Evolutionary conservation across 2,113 vertebrate genomes (phyloP).

Genomic region (Amphiprion ocellaris): DNA sequence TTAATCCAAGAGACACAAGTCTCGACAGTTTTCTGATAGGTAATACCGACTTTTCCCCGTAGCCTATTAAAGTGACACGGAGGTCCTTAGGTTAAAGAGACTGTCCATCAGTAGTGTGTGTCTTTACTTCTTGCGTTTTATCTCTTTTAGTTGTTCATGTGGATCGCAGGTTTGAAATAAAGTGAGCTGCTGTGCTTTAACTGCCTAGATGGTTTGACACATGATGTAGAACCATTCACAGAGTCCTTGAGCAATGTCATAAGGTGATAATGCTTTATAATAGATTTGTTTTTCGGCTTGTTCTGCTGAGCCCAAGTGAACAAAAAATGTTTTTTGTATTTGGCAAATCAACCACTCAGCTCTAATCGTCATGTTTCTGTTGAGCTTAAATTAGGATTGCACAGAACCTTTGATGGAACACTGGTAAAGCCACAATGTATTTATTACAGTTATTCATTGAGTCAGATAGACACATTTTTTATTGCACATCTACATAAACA

Average conservation of each 20-base stretch:
- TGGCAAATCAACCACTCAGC: no score
- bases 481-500: no score
- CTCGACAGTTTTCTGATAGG: constrained; percentile 59
- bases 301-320: no score
- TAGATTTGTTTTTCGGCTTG: no score
- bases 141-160: constrained; percentile 35
- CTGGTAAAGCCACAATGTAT: no score
- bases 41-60: constrained; percentile 42
- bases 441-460: no score
- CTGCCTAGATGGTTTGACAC: neutral
- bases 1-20: constrained; percentile 48
- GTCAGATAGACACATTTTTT: no score
- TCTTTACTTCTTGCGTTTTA: constrained; percentile 29
- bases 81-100: constrained; percentile 57
- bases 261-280: no score
- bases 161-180: constrained; percentile 41
- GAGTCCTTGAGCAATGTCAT: neutral
- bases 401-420: no score
- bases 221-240: constrained; percentile 14
- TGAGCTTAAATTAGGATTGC: no score
- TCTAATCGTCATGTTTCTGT: no score
- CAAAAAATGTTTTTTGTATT: no score
- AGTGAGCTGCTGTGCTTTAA: constrained; percentile 17
- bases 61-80: constrained; percentile 40
- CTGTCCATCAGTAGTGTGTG: constrained; percentile 46